Conservation (phyloP, 2,113 vertebrate genomes). For the Syngnathus scovelli region DNA sequence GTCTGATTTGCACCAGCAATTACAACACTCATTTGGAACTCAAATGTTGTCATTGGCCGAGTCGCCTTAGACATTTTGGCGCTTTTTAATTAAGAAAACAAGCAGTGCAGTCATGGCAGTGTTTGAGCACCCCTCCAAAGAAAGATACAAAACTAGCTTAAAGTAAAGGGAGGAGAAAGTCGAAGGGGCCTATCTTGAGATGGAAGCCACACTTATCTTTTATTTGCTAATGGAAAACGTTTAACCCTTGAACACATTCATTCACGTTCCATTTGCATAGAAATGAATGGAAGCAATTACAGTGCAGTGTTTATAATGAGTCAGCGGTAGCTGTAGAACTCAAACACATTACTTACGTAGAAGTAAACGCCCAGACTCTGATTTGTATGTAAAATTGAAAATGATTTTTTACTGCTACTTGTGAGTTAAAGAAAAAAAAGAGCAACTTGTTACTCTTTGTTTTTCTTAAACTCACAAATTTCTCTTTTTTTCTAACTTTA, state of each 20-base stretch:
- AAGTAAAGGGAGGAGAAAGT: not conserved
- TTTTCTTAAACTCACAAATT: too few relatives aligned
- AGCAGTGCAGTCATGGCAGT: not conserved
- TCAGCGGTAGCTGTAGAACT: not conserved
- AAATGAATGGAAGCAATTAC: not conserved
- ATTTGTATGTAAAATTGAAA: too few relatives aligned
- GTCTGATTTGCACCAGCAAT: slow-evolving; percentile 15
- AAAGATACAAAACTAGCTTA: not conserved
- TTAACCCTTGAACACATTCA: not conserved
- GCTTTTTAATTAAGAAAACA: not conserved
- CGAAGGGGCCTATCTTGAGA: not conserved
- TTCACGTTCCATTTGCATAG: not conserved
- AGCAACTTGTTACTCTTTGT: too few relatives aligned
- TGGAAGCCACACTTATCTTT: not conserved
- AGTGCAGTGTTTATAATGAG: not conserved
- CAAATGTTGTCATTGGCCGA: not conserved
- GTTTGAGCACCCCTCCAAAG: not conserved
- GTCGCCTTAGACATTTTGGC: not conserved
- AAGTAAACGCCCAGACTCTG: not conserved
- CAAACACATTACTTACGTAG: not conserved
- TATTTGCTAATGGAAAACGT: not conserved
- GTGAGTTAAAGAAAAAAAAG: too few relatives aligned
- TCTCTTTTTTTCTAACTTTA: too few relatives aligned
- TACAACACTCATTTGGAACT: slow-evolving; percentile 4
- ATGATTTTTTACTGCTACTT: too few relatives aligned